Percentiles rank a stretch among this genome's conserved stretches.
These are phyloP conservation scores for Eupsilia transversa DNA, from an alignment of 2,888 invertebrate species.

Conservation along the genomic window DNA sequence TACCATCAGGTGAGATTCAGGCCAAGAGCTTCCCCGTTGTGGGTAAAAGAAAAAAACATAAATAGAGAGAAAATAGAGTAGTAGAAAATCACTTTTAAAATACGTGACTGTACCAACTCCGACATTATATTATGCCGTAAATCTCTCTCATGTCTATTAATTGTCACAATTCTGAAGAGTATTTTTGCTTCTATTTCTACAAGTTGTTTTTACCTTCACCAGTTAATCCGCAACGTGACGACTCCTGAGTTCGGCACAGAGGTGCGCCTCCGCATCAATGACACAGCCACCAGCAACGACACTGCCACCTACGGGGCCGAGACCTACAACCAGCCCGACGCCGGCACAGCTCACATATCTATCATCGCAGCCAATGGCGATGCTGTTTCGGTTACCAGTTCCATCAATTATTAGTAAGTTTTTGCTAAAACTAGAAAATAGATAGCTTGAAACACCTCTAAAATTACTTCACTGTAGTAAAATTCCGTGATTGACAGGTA, in stretches of 20 bases:
- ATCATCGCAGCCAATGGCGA: conserved; percentile 96
- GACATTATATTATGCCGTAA: background rate
- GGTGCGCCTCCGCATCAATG: conserved; percentile 92
- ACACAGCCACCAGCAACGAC: conserved; percentile 92
- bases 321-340: conserved; percentile 90
- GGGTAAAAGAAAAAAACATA: no score
- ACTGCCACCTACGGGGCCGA: conserved; percentile 93
- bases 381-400: conserved; percentile 97
- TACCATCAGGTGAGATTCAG: no score
- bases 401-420: conserved; percentile 95
- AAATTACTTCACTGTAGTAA: background rate
- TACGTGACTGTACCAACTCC: no score
- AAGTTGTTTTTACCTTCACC: conserved; percentile 24
- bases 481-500: background rate
- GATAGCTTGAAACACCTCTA: background rate
- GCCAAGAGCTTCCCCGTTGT: no score
- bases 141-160: background rate
- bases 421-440: background rate
- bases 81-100: no score
- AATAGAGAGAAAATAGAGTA: no score
- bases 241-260: conserved; percentile 90
- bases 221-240: conserved; percentile 92
- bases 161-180: no score
- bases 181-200: background rate
- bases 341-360: conserved; percentile 97